These are phyloP conservation scores for Hoplias malabaricus DNA, from an alignment of 2,113 vertebrate genomes.

Conservation along the genomic window DNA sequence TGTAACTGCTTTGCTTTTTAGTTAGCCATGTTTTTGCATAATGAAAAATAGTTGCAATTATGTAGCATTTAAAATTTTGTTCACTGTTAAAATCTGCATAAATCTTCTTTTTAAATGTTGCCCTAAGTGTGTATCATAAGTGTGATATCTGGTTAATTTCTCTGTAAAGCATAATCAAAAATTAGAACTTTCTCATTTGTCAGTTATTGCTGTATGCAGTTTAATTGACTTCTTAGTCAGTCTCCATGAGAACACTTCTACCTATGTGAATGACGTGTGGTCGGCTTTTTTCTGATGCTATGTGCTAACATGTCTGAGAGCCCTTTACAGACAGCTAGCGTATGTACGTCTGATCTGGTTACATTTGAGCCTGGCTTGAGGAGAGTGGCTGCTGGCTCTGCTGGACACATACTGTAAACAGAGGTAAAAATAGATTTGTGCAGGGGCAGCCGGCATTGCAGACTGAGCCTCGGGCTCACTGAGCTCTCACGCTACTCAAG, in stretches of 20 bases:
- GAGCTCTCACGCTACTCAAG: constrained; percentile 49
- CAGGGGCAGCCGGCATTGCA: constrained; percentile 47
- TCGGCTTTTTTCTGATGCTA: constrained; percentile 27
- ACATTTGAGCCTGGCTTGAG: constrained; percentile 52
- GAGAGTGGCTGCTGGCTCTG: constrained; percentile 50
- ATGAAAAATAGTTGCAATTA: too few relatives aligned
- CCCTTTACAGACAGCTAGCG: constrained; percentile 40
- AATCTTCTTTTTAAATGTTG: too few relatives aligned
- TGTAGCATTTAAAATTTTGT: too few relatives aligned
- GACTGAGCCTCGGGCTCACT: constrained; percentile 38
- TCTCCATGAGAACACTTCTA: not conserved
- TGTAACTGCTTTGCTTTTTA: too few relatives aligned
- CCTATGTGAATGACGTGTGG: constrained; percentile 19
- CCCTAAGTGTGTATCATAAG: too few relatives aligned
- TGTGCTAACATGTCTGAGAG: not conserved
- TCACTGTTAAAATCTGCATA: too few relatives aligned
- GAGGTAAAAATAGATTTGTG: constrained; percentile 74
- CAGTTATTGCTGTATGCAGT: too few relatives aligned
- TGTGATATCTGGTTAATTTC: too few relatives aligned
- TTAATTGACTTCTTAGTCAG: too few relatives aligned
- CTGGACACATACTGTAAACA: constrained; percentile 69
- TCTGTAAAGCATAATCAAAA: too few relatives aligned
- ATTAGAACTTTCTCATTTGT: too few relatives aligned
- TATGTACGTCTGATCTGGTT: constrained; percentile 58
- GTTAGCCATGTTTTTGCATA: too few relatives aligned